Percentiles rank a stretch among this genome's conserved stretches.
Conservation (phyloP, 1,140 invertebrate species). For the Amyelois transitella region DNA sequence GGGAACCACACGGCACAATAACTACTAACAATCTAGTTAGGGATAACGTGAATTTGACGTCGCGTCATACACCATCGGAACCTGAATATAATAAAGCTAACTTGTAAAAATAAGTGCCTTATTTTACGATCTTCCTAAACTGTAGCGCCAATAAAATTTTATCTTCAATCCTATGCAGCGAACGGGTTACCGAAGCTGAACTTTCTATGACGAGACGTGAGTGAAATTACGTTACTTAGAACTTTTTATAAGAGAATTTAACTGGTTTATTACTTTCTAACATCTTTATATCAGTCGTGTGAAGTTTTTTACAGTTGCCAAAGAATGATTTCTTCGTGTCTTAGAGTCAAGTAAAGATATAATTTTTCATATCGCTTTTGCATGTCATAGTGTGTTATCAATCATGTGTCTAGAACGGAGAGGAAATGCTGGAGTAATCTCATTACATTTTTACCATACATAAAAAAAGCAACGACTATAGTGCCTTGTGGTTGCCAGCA, state of each 20-base stretch:
- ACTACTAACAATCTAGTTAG: no score
- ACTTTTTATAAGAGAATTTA: not conserved
- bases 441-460: no score
- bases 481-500: no score
- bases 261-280: not conserved
- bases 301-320: not conserved
- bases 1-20: no score
- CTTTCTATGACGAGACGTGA: not conserved
- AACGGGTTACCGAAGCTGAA: not conserved
- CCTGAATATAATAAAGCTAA: not conserved
- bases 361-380: no score
- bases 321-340: no score
- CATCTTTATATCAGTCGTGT: not conserved
- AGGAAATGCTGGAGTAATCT: no score
- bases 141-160: conserved; percentile 1
- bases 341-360: no score
- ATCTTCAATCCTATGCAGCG: not conserved
- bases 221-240: not conserved
- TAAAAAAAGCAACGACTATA: no score
- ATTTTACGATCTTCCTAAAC: conserved; percentile 1
- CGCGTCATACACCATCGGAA: not conserved
- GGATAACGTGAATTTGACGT: not conserved
- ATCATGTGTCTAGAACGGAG: no score
- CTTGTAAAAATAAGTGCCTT: conserved; percentile 5
- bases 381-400: no score